Evolutionary conservation across 2,113 vertebrate species (phyloP), one percentile per base, ranked within the genome.

Genomic region (Neolamprologus tretocephalus): DNA sequence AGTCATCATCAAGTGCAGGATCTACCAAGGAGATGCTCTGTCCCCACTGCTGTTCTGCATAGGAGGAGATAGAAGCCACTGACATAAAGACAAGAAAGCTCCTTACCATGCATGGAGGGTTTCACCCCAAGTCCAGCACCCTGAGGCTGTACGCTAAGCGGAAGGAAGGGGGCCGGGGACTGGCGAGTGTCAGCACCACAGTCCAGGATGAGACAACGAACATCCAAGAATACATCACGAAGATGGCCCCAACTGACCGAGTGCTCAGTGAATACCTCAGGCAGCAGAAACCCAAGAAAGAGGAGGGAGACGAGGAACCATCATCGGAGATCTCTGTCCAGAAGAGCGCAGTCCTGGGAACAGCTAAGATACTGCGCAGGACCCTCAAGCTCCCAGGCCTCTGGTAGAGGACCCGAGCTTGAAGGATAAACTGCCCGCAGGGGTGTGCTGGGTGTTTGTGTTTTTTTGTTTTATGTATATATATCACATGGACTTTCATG

Each of bases 201-300:
- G 0, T 53, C 49, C 49, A 53, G 49, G 19, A 53, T 53, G 19
- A 53, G 19, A 53, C 5, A 53, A 10, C 3, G 0, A 53, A 53
- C 19, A 53, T 53, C 49, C 51, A 53, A 11, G 19, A 53, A 53
- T 53, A 53, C 51, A 53, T 21, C 2, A 1, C 3, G 51, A 53
- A 53, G 49, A 53, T 11, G 51, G 19, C 9, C 51, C 9, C 5
- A 21, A 11, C 51, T 53, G n/a, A 53, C n/a, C 0, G n/a, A 2
- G n/a, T 53, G n/a, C 9, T 53, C 5, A 21, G n/a, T 53, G 19
- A 53, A 53, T 53, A 53, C 51, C 51, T 54, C 51, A 21, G n/a
- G 51, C n/a, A 54, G n/a, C n/a, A 21, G 51, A 54, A 54, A 54
- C n/a, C 51, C 51, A 54, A 54, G n/a, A 54, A 54, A 11, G 51